Evolutionary conservation across 2,113 vertebrate species (phyloP).

Genomic region (Menidia beryllina): DNA sequence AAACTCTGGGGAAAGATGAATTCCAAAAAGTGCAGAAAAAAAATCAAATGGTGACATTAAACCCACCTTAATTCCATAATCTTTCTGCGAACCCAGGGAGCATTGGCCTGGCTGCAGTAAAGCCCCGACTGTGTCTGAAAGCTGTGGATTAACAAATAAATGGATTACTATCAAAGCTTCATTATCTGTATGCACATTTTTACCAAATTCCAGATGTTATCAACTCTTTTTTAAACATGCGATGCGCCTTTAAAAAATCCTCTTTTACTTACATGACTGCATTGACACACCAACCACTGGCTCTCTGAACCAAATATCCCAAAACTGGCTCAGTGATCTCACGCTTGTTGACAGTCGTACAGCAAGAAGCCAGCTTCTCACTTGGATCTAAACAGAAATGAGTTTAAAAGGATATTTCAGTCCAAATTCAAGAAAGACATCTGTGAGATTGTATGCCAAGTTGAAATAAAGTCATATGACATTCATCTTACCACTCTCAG

Average conservation of each 20-base stretch:
- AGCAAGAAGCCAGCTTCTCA: conserved; percentile 53
- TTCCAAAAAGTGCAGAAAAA: too few species aligned
- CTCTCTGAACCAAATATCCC: conserved; percentile 11
- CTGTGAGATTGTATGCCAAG: not conserved
- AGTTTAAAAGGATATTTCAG: not conserved
- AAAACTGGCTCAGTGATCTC: conserved; percentile 33
- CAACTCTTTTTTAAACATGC: not conserved
- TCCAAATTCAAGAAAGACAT: not conserved
- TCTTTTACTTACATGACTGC: conserved; percentile 68
- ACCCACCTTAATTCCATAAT: not conserved
- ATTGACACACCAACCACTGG: conserved; percentile 10
- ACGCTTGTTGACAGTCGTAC: not conserved
- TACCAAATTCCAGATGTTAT: too few species aligned
- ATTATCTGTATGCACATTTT: too few species aligned
- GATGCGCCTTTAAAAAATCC: not conserved
- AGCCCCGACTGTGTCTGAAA: conserved; percentile 46
- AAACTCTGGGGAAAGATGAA: not conserved
- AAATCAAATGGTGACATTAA: not conserved
- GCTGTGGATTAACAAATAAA: conserved; percentile 37
- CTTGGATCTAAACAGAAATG: not conserved
- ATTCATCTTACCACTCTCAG: conserved; percentile 27
- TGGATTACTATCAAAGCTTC: too few species aligned
- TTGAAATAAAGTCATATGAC: not conserved
- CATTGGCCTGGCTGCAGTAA: not conserved
- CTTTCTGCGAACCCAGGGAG: conserved; percentile 38